Evolutionary conservation across 1,140 invertebrate genomes (phyloP).

Genomic region (Drosophila albomicans): DNA sequence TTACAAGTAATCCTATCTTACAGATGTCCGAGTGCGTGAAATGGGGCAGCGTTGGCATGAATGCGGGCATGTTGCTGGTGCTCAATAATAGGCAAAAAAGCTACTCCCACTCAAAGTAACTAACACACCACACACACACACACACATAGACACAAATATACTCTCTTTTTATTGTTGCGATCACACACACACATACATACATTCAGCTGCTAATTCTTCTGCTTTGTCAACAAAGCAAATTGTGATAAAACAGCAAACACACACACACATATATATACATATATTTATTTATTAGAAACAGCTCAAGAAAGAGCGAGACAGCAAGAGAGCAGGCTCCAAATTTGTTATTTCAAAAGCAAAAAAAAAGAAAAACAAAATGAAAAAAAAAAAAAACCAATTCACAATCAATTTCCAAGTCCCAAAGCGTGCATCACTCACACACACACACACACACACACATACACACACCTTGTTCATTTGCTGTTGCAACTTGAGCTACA

Average conservation of each 20-base stretch:
- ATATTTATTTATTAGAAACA: constrained; percentile 19
- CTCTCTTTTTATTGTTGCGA: constrained; percentile 25
- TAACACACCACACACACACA: constrained; percentile 41
- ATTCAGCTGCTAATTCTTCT: constrained; percentile 22
- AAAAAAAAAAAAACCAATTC: too few relatives aligned
- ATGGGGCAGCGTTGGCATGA: constrained; percentile 89
- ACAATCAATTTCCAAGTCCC: constrained; percentile 14
- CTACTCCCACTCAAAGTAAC: constrained; percentile 71
- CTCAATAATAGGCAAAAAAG: constrained; percentile 85
- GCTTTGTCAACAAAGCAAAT: constrained; percentile 52
- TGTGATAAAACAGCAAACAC: constrained; percentile 60
- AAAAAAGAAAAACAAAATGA: too few relatives aligned
- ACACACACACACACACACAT: constrained; percentile 39
- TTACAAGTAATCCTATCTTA: constrained; percentile 83
- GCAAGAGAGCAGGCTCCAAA: constrained; percentile 33
- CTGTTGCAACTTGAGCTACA: constrained; percentile 66
- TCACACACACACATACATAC: constrained; percentile 32
- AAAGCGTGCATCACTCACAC: constrained; percentile 30
- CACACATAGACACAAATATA: constrained; percentile 22
- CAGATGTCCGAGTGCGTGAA: constrained; percentile 89
- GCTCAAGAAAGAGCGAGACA: constrained; percentile 11
- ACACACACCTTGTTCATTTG: constrained; percentile 39
- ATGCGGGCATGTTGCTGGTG: constrained; percentile 88
- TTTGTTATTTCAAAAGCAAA: constrained; percentile 19
- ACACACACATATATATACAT: constrained; percentile 10